Base-by-base conservation (phyloP, 2,888 invertebrate species). In the Oscheius myriophilus region DNA sequence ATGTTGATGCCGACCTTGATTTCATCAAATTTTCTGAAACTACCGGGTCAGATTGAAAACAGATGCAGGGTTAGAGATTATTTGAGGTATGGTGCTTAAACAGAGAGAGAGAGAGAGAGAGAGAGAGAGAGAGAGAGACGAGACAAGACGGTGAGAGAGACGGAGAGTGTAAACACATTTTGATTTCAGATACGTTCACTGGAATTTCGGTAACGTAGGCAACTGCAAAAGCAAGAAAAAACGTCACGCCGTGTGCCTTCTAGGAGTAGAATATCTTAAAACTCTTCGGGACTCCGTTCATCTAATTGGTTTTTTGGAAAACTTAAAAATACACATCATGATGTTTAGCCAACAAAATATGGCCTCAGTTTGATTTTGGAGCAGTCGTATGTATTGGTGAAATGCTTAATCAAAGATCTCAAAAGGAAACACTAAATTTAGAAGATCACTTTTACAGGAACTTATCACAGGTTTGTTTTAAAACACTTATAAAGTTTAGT, bases 281-380 rank as follows among this genome's bases (percentile, higher is more conserved):
- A 43, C 39, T 7, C 16, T 65, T 6, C 25, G n/a, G 6, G 12
- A 23, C n/a, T 23, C 26, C 16, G 16, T 55, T 46, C 43, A 63
- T 7, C 23, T 63, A 33, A 26, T 63, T 39, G 63, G 61, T 61
- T n/a, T n/a, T n/a, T n/a, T n/a, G n/a, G n/a, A n/a, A n/a, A n/a
- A n/a, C n/a, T n/a, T n/a, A n/a, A n/a, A n/a, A n/a, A n/a, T n/a
- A n/a, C n/a, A n/a, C n/a, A n/a, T n/a, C n/a, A n/a, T n/a, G n/a
- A n/a, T n/a, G n/a, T 64, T 64, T 53, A 64, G 64, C 65, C 25
- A 65, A 65, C 39, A 65, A 65, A 55, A 65, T 65, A 45, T 57
- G 57, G 57, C 65, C 65, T 1, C 55, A 54, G 55, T 49, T 53
- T 45, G 65, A 65, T 46, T 55, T 65, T n/a, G 65, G 65, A 1